Base-by-base conservation (phyloP, 2,888 invertebrate genomes). In the Meloe dianella region DNA sequence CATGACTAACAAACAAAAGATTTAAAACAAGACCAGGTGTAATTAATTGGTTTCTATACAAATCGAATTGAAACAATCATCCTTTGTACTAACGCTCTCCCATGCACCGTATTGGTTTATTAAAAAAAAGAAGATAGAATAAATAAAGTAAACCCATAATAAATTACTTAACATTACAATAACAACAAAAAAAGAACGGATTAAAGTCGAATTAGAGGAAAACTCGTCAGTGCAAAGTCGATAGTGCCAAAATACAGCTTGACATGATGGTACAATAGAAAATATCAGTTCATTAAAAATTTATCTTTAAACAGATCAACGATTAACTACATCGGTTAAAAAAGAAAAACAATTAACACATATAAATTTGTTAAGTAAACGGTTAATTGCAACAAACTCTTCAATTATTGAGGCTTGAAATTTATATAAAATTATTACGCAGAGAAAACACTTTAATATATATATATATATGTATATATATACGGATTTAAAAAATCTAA, bases 1-100 rank as follows among this genome's bases (percentile, higher is more conserved):
- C 35, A 63, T 67, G 68, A 68, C 68, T 68, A 68, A 70, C 68
- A 67, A 71, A 68, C 60, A 66, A 64, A 68, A 54, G 61, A 38
- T 17, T 38, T n/a, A 38, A 41, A 41, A 8, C 6, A 41, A 12
- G 66, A 67, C 64, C 69, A 69, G 66, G 64, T 68, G 67, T 59
- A 57, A 27, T 27, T 27, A n/a, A 38, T 24, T 47, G 63, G 57
- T 57, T 69, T 61, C 65, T 68, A 71, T 41, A 69, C 66, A 68
- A 71, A 63, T 71, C 67, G 60, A 17, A 60, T 63, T 59, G 54
- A 54, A 63, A 67, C 64, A 64, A 67, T 67, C 61, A 61, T 61
- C 51, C 51, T 51, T 51, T 51, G 51, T 51, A 51, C 51, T 51
- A 24, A 51, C 51, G 51, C 51, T 24, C 51, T 22, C 8, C 20